Evolutionary conservation across 2,888 invertebrate species (phyloP), one percentile per base, ranked within the genome.

Genomic region (Mystacides longicornis): DNA sequence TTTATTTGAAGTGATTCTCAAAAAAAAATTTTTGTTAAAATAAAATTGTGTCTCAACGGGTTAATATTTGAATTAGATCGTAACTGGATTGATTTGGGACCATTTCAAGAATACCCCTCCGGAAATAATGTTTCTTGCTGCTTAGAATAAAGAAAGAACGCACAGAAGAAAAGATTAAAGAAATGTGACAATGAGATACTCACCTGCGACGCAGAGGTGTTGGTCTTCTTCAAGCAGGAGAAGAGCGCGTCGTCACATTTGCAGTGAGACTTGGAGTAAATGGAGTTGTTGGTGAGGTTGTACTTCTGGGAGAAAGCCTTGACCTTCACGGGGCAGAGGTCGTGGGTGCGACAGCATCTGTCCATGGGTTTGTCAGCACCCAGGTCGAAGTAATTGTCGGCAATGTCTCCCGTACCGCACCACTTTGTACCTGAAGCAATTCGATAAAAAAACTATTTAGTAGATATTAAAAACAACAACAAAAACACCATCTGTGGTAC

Each of bases 381-480:
- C 61, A 94, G 75, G 71, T 94, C 93, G 69, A 86, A 86, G 73
- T 90, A 93, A 67, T 85, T 81, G 19, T 80, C 74, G 1, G 94
- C 93, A 63, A 91, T 84, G 70, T 93, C 93, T 1, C 93, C 93
- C 0, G 89, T 86, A 18, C 94, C 94, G 67, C 94, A 95, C 92
- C 92, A 93, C 70, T 92, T 92, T 37, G 92, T 93, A 60, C 92
- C 92, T 91, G 68, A 16, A 52, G 43, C 3, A 50, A 51, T 16
- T n/a, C n/a, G n/a, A n/a, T n/a, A n/a, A 7, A 37, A 7, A 37
- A 37, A 37, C 4, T n/a, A 37, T n/a, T 7, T 37, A 37, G 27
- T 27, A 11, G 27, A 27, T 5, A 27, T 7, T 27, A 5, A n/a
- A n/a, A n/a, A n/a, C n/a, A n/a, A n/a, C n/a, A n/a, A n/a, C n/a